Conservation (phyloP, 2,888 invertebrate species). For the Luperina nickerlii region DNA sequence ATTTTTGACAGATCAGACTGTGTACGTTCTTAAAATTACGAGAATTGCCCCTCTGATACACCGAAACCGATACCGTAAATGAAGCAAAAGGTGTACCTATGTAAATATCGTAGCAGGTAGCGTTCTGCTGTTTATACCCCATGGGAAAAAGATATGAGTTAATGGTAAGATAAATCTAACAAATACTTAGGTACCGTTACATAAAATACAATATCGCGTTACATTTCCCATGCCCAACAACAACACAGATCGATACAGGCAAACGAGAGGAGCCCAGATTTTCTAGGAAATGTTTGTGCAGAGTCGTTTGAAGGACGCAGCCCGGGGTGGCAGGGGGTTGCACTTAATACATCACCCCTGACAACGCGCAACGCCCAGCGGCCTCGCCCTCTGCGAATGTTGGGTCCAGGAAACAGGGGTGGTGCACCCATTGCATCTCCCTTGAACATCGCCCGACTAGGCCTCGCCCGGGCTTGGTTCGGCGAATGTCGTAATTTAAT, state of each 20-base stretch:
- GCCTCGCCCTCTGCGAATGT: conserved; percentile 26
- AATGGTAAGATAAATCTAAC: background rate
- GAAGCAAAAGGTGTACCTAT: background rate
- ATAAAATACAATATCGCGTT: background rate
- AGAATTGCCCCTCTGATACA: too few relatives aligned
- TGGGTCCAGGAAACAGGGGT: conserved; percentile 20
- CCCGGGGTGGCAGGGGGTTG: conserved; percentile 24
- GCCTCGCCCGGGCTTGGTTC: conserved; percentile 2
- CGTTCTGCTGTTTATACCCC: background rate
- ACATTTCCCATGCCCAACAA: background rate
- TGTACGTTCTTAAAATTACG: too few relatives aligned
- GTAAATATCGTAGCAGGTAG: background rate
- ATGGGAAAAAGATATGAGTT: background rate
- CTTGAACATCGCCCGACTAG: background rate
- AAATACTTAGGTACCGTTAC: background rate
- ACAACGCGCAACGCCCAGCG: conserved; percentile 30
- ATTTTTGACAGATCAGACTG: too few relatives aligned
- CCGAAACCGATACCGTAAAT: too few relatives aligned
- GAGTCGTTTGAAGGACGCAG: conserved; percentile 34
- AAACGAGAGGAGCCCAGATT: conserved; percentile 18
- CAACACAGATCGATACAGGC: conserved; percentile 39
- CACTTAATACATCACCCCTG: conserved; percentile 36
- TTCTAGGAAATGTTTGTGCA: conserved; percentile 25
- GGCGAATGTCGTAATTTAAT: background rate
- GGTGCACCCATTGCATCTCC: conserved; percentile 40